Base-by-base conservation (phyloP, 2,888 invertebrate genomes). In the Tetragonisca angustula region DNA sequence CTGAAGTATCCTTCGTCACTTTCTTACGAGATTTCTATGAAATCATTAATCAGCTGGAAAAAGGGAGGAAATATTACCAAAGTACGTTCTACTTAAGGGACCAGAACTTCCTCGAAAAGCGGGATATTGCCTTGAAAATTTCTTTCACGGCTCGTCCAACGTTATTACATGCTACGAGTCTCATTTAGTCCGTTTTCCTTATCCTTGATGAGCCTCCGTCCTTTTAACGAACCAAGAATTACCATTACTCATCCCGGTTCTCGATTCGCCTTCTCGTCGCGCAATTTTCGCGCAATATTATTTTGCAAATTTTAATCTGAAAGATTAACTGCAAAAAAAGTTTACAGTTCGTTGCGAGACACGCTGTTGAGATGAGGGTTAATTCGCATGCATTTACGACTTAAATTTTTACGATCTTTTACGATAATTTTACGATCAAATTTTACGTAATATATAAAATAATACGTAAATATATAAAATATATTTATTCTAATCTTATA, bases 121-220 rank as follows among this genome's bases (percentile, higher is more conserved):
- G 72, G 24, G 52, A 71, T 50, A 79, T 68, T 54, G 43, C 68
- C 79, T 79, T 72, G 79, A 76, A 68, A 72, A 79, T 64, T 72
- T 83, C 79, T 72, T 73, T 76, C 70, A 36, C 67, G 36, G 74
- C 62, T 50, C 43, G 43, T 24, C 24, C 69, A 62, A 74, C 65
- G 59, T 75, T 79, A 82, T 79, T 75, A 69, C 75, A 74, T 71
- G 50, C 21, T 74, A 43, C 61, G 59, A 52, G 64, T 50, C 75
- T 74, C 79, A 61, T 71, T 78, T 79, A 75, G 75, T 17, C 56
- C 59, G 59, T 65, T 49, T 73, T 64, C 56, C 62, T 65, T 71
- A 71, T 32, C 49, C 70, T 69, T 64, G 68, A 65, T 19, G 71
- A 72, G 21, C 52, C 21, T 32, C 69, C 56, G 17, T 69, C 65